Conservation (phyloP, 2,113 vertebrate species). For the Recurvirostra avosetta region DNA sequence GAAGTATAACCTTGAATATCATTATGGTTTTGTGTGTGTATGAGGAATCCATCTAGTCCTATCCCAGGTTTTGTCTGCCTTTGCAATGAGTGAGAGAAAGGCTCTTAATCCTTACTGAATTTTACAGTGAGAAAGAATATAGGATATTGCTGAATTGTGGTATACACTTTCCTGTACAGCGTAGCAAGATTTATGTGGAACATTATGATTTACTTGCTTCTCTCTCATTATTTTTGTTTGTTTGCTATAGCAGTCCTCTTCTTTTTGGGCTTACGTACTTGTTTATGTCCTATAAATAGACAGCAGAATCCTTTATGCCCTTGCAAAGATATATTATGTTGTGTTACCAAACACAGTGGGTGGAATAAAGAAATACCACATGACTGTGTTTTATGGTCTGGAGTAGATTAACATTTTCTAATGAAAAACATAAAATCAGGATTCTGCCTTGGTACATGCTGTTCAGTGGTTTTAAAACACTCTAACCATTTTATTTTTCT, state of each 20-base stretch:
- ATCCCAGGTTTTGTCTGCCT: background rate
- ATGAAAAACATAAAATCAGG: constrained; percentile 27
- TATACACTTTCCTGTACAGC: background rate
- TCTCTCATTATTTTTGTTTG: background rate
- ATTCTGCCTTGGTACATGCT: background rate
- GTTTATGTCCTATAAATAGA: background rate
- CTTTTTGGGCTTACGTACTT: background rate
- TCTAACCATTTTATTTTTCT: background rate
- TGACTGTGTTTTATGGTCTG: background rate
- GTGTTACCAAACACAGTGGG: background rate
- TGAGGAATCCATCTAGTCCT: background rate
- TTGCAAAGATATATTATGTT: background rate
- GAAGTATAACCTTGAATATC: background rate
- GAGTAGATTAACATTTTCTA: constrained; percentile 8
- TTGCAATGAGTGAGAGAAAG: background rate
- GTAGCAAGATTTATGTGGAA: background rate
- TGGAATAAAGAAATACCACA: background rate
- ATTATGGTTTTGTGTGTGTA: background rate
- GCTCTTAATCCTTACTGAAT: background rate
- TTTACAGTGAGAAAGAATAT: background rate
- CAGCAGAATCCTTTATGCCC: background rate
- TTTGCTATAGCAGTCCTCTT: background rate
- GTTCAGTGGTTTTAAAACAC: constrained; percentile 11
- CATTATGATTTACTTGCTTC: background rate
- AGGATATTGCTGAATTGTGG: background rate